phyloP scores from a whole-genome alignment of 2,888 invertebrate species.

The Tetrapedia diversipes region DNA sequence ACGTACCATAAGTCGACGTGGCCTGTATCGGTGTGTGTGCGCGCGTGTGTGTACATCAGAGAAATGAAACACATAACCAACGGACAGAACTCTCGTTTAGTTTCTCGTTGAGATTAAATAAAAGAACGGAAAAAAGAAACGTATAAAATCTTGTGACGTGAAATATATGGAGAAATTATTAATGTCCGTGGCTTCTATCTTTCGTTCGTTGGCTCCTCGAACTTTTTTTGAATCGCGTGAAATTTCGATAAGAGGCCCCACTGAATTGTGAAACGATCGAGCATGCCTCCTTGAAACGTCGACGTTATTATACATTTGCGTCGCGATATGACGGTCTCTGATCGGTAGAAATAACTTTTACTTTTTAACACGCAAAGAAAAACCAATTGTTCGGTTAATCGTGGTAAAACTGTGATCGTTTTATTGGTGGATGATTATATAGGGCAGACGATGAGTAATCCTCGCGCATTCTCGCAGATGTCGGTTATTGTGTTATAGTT shows the following conservation, averaged over 20 bases:
- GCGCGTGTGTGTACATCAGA: conserved; percentile 3
- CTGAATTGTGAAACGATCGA: not conserved
- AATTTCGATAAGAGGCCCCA: not conserved
- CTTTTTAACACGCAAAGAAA: not conserved
- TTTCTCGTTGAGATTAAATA: not conserved
- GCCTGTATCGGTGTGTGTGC: too few species aligned
- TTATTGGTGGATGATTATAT: not conserved
- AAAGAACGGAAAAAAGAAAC: not conserved
- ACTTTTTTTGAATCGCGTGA: not conserved
- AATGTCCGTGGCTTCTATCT: conserved; percentile 2
- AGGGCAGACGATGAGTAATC: not conserved
- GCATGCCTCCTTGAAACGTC: not conserved
- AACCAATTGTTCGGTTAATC: not conserved
- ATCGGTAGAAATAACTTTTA: not conserved
- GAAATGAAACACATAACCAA: conserved; percentile 13
- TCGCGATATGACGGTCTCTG: not conserved
- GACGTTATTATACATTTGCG: not conserved
- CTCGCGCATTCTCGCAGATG: not conserved
- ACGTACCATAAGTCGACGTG: not conserved
- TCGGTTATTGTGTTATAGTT: not conserved
- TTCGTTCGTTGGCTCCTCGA: not conserved
- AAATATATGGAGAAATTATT: conserved; percentile 2
- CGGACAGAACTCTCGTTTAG: not conserved
- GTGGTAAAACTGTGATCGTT: not conserved
- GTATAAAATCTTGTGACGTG: not conserved